phyloP scores from a whole-genome alignment of 2,888 invertebrate species.

The Mythimna impura region DNA sequence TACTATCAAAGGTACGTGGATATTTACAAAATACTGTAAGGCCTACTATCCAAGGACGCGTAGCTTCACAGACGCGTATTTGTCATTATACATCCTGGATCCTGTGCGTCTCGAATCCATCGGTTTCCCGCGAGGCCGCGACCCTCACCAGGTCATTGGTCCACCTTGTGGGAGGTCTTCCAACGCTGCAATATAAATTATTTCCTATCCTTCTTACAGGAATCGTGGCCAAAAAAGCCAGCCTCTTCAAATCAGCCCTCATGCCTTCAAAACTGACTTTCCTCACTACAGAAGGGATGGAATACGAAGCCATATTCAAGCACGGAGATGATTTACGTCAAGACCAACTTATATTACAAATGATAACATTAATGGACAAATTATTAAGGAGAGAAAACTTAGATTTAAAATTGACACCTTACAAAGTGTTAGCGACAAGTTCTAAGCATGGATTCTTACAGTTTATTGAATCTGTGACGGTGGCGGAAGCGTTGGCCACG shows the following conservation, averaged over 20 bases:
- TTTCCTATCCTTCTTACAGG: conserved; percentile 71
- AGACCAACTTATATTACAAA: conserved; percentile 99
- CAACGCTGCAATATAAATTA: neutral
- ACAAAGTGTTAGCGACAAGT: conserved; percentile 97
- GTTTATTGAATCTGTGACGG: conserved; percentile 97
- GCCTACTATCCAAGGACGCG: too few species aligned
- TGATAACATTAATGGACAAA: conserved; percentile 99
- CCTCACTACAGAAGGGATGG: conserved; percentile 94
- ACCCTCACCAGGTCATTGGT: too few species aligned
- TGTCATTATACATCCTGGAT: too few species aligned
- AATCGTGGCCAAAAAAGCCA: conserved; percentile 96
- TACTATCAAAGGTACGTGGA: conserved; percentile 91
- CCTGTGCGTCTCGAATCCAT: too few species aligned
- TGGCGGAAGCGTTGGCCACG: conserved; percentile 96
- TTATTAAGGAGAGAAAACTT: conserved; percentile 97
- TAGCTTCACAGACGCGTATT: too few species aligned
- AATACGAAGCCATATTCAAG: conserved; percentile 99
- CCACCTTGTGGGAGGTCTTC: too few species aligned
- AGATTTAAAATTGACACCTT: conserved; percentile 98
- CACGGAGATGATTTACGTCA: conserved; percentile 99
- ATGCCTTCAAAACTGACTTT: conserved; percentile 98
- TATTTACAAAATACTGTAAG: too few species aligned
- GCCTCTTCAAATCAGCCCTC: conserved; percentile 98
- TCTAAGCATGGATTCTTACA: conserved; percentile 99
- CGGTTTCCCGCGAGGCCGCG: too few species aligned